Percentiles rank a stretch among this genome's conserved stretches.
phyloP scores from a whole-genome alignment of 2,797 vertebrate species.

The Enteromius treurensis region DNA sequence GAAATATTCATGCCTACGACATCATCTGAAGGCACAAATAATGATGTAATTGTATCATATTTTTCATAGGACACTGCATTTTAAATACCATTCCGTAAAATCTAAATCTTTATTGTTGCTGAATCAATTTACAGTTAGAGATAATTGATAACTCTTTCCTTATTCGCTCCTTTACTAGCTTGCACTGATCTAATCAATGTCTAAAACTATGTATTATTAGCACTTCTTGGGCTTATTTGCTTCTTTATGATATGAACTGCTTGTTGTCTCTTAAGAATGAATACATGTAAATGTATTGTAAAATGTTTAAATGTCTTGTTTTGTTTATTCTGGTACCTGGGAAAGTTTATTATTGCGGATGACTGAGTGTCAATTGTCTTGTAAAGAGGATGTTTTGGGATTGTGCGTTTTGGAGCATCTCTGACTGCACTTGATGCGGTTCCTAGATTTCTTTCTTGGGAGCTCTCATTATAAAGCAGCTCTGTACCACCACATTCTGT shows the following conservation, averaged over 20 bases:
- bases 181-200: neutral
- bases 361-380: neutral
- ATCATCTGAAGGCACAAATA: neutral
- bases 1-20: neutral
- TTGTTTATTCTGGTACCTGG: neutral
- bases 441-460: neutral
- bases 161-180: neutral
- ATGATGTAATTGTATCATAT: neutral
- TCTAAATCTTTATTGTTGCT: neutral
- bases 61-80: neutral
- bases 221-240: neutral
- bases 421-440: neutral
- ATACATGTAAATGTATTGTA: neutral
- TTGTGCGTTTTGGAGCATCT: neutral
- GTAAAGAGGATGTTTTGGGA: slow-evolving; percentile 3
- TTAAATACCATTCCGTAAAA: neutral
- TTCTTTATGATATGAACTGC: neutral
- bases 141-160: neutral
- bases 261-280: neutral
- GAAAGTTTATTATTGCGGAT: neutral
- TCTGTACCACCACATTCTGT: neutral
- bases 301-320: neutral
- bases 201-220: neutral
- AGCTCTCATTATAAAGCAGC: neutral
- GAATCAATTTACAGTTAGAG: too few species aligned